Evolutionary conservation across 2,888 invertebrate species (phyloP).

Genomic region (Pterostichus niger): DNA sequence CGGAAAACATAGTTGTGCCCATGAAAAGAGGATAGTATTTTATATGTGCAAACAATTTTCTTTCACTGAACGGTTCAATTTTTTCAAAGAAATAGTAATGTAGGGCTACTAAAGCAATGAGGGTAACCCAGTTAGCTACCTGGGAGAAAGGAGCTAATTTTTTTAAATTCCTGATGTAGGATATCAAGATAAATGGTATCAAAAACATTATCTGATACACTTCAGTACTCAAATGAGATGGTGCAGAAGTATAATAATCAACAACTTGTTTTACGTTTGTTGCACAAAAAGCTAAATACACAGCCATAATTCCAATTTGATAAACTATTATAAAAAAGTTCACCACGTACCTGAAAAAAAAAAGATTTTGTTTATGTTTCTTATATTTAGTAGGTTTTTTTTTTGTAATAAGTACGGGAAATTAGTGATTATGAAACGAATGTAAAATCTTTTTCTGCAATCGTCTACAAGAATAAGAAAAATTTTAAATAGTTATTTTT

Average conservation of each 20-base stretch:
- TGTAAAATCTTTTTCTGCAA: too few species aligned
- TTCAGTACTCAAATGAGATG: conserved; percentile 9
- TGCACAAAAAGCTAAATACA: conserved; percentile 65
- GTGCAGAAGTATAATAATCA: conserved; percentile 39
- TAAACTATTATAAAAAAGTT: conserved; percentile 60
- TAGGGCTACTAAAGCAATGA: neutral
- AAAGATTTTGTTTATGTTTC: neutral
- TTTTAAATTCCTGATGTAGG: conserved; percentile 40
- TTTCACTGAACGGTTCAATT: neutral
- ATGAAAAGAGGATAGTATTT: conserved; percentile 32
- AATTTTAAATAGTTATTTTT: too few species aligned
- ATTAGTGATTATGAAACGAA: too few species aligned
- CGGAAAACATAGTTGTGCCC: conserved; percentile 50
- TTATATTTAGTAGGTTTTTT: too few species aligned
- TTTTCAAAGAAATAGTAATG: conserved; percentile 19
- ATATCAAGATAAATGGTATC: conserved; percentile 15
- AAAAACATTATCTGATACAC: conserved; percentile 8
- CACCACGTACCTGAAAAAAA: conserved; percentile 8
- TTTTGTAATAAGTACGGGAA: too few species aligned
- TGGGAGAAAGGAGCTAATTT: neutral
- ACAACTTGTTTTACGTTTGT: conserved; percentile 60
- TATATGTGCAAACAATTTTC: neutral
- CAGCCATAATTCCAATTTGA: conserved; percentile 56
- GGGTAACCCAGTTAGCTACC: conserved; percentile 18
- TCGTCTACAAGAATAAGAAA: too few species aligned